These are phyloP conservation scores for Saxicola maurus DNA, from an alignment of 2,797 vertebrate genomes.

Conservation along the genomic window DNA sequence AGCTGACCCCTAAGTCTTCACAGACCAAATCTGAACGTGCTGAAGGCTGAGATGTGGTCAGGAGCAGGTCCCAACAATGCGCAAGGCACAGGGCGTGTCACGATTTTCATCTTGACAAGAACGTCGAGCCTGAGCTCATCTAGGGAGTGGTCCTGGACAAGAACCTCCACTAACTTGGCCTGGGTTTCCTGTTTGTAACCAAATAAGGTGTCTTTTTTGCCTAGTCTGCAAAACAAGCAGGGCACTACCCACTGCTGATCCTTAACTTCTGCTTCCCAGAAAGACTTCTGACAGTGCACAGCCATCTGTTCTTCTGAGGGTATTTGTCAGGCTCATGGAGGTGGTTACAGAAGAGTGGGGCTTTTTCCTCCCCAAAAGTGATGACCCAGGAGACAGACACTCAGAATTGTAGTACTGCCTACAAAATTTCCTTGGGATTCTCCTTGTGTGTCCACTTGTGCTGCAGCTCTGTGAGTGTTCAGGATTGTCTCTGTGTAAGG, in stretches of 20 bases:
- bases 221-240: background rate
- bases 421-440: background rate
- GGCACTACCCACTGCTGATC: background rate
- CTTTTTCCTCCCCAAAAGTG: background rate
- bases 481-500: background rate
- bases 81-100: background rate
- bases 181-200: constrained; percentile 2
- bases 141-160: background rate
- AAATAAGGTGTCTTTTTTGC: background rate
- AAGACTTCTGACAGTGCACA: background rate
- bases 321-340: background rate
- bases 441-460: background rate
- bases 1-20: background rate
- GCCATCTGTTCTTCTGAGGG: background rate
- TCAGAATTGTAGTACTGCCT: background rate
- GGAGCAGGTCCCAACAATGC: background rate
- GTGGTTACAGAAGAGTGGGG: background rate
- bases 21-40: background rate
- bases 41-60: background rate
- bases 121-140: background rate
- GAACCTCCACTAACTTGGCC: constrained; percentile 7
- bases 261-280: background rate
- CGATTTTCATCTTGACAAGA: constrained; percentile 4
- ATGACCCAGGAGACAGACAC: background rate
- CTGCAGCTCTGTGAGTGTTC: accelerated